A percentile compares a stretch with the other conserved stretches of the same genome.
Conservation (phyloP, 1,140 invertebrate genomes). For the Theocolax elegans region DNA sequence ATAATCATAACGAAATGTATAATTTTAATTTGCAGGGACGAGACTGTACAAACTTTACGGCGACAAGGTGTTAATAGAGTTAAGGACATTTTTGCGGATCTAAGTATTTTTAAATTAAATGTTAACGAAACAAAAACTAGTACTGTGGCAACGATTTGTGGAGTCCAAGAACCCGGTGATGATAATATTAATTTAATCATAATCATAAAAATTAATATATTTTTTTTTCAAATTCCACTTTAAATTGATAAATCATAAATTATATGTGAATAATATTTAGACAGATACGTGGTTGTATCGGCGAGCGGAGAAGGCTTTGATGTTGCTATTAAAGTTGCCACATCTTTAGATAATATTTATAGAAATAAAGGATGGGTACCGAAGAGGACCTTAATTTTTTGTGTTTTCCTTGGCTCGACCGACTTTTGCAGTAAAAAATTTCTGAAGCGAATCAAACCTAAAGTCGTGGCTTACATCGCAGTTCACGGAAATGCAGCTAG, state of each 20-base stretch:
- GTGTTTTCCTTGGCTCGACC: conserved; percentile 51
- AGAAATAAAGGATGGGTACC: conserved; percentile 57
- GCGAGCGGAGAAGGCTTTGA: conserved; percentile 51
- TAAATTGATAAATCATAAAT: background rate
- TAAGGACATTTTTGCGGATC: conserved; percentile 37
- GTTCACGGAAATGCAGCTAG: conserved; percentile 51
- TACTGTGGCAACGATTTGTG: conserved; percentile 51
- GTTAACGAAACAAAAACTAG: conserved; percentile 47
- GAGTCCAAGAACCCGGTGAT: conserved; percentile 58
- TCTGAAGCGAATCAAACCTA: conserved; percentile 48
- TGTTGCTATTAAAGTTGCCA: conserved; percentile 54
- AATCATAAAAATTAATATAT: too few relatives aligned
- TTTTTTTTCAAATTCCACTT: background rate
- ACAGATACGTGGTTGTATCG: conserved; percentile 60
- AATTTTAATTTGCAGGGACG: too few relatives aligned
- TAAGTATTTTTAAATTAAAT: conserved; percentile 38
- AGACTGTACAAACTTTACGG: background rate
- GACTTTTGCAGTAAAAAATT: conserved; percentile 54
- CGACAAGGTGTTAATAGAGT: conserved; percentile 32
- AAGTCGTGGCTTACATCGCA: conserved; percentile 56
- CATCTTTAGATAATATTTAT: conserved; percentile 47
- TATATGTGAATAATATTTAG: conserved; percentile 45
- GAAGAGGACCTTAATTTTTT: conserved; percentile 59
- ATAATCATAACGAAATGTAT: too few relatives aligned
- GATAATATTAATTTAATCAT: background rate